Evolutionary conservation across 92 coral and sea anemone species (phyloP), one percentile per base, ranked within the genome.

Genomic region (Phenganax stokvisi): DNA sequence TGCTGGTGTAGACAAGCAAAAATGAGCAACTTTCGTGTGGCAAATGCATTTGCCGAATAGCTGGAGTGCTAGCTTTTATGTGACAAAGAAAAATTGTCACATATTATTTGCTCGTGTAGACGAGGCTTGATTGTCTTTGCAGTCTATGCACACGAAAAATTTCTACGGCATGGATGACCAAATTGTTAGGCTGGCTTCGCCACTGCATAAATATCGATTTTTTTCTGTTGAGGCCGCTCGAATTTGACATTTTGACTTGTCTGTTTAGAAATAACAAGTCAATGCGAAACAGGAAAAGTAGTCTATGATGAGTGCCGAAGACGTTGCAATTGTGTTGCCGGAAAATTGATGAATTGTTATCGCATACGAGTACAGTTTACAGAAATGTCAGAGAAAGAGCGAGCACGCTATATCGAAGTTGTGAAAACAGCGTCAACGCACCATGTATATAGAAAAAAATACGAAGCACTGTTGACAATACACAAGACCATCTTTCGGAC

Each of bases 291-390:
- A 13, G 74, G 74, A 51, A 55, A 78, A 59, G 51, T 73, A 17
- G 85, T 83, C 1, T 84, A 85, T 71, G 97, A 91, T 74, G 91
- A 91, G 72, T 93, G 97, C 68, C 61, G 59, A 44, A 88, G 94
- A 56, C 85, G 84, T 12, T 93, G 97, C 65, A 67, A 11, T 3
- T 91, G 97, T 66, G 77, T 63, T 20, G 65, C 84, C 17, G 93
- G 96, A 8, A 59, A 84, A 53, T 84, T 85, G 54, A 76, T 88
- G 20, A 44, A 89, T 58, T 93, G 98, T 55, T 84, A 89, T 72
- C 87, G 98, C 12, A 84, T 91, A 55, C 87, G 98, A 74, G 89
- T 86, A 66, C 97, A 91, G 16, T 91, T 93, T 76, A 81, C 89
- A 16, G 85, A 89, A 54, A 93, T 93, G 97, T 13, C 89, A 47